Evolutionary conservation across 1,140 invertebrate genomes (phyloP).

Genomic region (Xylocopa sonorina): DNA sequence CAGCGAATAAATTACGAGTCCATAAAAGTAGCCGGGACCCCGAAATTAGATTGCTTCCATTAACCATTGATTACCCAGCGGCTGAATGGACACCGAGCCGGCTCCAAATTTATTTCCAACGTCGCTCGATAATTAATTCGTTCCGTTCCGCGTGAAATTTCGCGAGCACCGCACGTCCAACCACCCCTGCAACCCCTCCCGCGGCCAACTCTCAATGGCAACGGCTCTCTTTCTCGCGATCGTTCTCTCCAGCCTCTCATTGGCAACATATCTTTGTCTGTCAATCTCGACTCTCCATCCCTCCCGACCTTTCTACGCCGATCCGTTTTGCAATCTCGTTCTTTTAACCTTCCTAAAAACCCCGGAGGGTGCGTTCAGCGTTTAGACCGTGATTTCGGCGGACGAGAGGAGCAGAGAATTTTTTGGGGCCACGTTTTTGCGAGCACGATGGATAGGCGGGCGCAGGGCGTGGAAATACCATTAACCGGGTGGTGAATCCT

Average conservation of each 20-base stretch:
- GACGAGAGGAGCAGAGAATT: no score
- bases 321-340: no score
- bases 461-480: constrained; percentile 65
- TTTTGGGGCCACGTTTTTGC: constrained; percentile 64
- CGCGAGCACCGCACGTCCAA: background rate
- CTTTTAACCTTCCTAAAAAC: no score
- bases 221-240: no score
- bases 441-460: constrained; percentile 45
- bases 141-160: constrained; percentile 11
- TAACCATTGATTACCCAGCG: constrained; percentile 36
- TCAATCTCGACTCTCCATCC: no score
- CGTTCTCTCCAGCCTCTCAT: no score
- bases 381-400: constrained; percentile 4
- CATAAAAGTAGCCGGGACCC: constrained; percentile 12
- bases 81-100: constrained; percentile 27
- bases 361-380: no score
- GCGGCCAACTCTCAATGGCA: no score
- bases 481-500: constrained; percentile 69
- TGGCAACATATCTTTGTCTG: no score
- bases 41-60: constrained; percentile 43
- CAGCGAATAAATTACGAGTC: constrained; percentile 28
- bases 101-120: constrained; percentile 35
- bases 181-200: no score
- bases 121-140: constrained; percentile 39
- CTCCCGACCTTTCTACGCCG: no score